Conservation (phyloP, 2,113 vertebrate genomes). For the Lutjanus erythropterus region DNA sequence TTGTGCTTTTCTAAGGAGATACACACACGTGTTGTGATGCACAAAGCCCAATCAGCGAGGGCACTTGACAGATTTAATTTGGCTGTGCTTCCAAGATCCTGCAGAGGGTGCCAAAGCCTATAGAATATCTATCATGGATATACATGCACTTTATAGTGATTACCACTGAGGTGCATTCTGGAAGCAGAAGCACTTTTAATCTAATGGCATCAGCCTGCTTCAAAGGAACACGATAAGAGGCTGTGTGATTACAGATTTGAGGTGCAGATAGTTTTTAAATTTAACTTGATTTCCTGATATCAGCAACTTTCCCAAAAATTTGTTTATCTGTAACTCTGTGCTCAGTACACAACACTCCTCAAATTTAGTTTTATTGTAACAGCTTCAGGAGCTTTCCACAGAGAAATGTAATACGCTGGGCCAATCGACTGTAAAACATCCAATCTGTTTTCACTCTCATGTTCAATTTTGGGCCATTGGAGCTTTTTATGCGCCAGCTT, state of each 20-base stretch:
- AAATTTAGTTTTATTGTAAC: background rate
- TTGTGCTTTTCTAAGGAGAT: background rate
- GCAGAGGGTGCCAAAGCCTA: conserved; percentile 81
- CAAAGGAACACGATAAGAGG: background rate
- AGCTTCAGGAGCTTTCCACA: conserved; percentile 1
- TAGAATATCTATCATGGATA: conserved; percentile 48
- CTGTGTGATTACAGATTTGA: too few species aligned
- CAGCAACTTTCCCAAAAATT: background rate
- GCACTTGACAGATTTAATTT: conserved; percentile 20
- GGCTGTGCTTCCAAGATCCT: conserved; percentile 56
- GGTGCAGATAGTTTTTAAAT: background rate
- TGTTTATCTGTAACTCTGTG: background rate
- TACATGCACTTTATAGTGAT: background rate
- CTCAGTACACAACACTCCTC: background rate
- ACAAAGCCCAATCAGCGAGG: background rate
- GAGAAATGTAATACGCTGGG: background rate
- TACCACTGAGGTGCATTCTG: background rate
- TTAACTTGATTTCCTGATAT: background rate
- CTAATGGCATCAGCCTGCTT: background rate
- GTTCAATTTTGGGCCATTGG: conserved; percentile 22
- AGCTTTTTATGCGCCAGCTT: background rate
- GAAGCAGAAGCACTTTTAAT: background rate
- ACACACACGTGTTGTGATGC: fast-evolving
- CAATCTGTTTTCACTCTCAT: conserved; percentile 30
- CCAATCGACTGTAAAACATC: conserved; percentile 25